Conservation (phyloP, 2,113 vertebrate genomes). For the Macroglossus sobrinus region DNA sequence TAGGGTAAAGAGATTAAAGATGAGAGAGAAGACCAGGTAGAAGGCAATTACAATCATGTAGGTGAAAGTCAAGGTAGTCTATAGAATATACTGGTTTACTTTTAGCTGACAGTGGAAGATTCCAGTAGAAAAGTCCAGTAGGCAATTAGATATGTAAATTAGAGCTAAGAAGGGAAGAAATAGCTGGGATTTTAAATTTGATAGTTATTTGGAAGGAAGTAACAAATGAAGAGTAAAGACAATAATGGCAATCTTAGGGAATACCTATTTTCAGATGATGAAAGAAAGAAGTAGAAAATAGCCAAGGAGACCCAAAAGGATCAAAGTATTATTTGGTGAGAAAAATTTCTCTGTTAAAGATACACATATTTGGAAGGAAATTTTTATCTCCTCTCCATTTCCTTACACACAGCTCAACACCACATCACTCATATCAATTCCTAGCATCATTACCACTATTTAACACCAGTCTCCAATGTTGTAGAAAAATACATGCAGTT, state of each 20-base stretch:
- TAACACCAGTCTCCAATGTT: neutral
- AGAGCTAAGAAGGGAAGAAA: neutral
- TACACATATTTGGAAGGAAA: neutral
- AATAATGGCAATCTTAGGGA: neutral
- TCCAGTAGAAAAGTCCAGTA: neutral
- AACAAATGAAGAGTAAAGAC: neutral
- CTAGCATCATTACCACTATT: neutral
- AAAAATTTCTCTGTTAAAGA: conserved; percentile 25
- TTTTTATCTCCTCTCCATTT: neutral
- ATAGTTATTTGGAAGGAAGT: neutral
- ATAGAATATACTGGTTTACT: neutral
- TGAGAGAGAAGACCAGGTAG: neutral
- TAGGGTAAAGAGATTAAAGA: neutral
- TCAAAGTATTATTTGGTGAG: neutral
- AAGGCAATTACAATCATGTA: neutral
- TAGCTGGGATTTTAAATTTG: neutral
- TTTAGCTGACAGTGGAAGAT: neutral
- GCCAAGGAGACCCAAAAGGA: neutral
- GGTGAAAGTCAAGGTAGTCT: neutral
- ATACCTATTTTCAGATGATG: neutral
- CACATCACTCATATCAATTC: neutral
- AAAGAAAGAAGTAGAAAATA: neutral
- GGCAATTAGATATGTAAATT: neutral
- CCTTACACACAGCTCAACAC: neutral
- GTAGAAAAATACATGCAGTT: neutral